These are phyloP conservation scores for Ephydatia muelleri DNA, from an alignment of 37 sponge, comb jelly and placozoan genomes.

Conservation along the genomic window DNA sequence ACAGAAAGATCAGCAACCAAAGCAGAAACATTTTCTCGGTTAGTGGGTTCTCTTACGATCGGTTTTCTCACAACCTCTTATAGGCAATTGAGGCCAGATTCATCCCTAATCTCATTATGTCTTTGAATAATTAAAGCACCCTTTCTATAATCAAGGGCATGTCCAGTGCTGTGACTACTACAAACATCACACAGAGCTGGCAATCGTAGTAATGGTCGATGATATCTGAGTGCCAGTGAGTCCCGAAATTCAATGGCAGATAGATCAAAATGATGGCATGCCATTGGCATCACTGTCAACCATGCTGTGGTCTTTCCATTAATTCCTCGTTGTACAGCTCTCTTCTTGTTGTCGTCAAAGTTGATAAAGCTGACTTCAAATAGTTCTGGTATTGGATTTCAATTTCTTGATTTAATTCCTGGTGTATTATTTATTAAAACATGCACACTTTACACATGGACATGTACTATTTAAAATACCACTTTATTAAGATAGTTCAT, in stretches of 20 bases:
- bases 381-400: background rate
- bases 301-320: slow-evolving; percentile 33
- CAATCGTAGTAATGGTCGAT: slow-evolving; percentile 3
- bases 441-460: too few species aligned
- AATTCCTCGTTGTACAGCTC: slow-evolving; percentile 24
- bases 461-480: too few species aligned
- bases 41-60: slow-evolving; percentile 25
- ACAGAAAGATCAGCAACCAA: slow-evolving; percentile 49
- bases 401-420: background rate
- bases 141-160: slow-evolving; percentile 50
- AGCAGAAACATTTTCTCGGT: background rate
- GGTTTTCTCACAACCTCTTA: slow-evolving; percentile 37
- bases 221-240: slow-evolving; percentile 35
- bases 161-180: slow-evolving; percentile 9
- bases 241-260: slow-evolving; percentile 36
- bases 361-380: background rate
- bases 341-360: slow-evolving; percentile 6
- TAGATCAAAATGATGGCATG: slow-evolving; percentile 30
- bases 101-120: slow-evolving; percentile 52
- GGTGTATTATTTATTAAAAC: too few species aligned
- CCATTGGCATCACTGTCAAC: slow-evolving; percentile 27
- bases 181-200: slow-evolving; percentile 38
- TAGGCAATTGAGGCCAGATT: too few species aligned
- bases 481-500: too few species aligned
- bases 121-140: slow-evolving; percentile 32